Base-by-base conservation (phyloP, 2,888 invertebrate genomes). In the Leptinotarsa tumamoca region DNA sequence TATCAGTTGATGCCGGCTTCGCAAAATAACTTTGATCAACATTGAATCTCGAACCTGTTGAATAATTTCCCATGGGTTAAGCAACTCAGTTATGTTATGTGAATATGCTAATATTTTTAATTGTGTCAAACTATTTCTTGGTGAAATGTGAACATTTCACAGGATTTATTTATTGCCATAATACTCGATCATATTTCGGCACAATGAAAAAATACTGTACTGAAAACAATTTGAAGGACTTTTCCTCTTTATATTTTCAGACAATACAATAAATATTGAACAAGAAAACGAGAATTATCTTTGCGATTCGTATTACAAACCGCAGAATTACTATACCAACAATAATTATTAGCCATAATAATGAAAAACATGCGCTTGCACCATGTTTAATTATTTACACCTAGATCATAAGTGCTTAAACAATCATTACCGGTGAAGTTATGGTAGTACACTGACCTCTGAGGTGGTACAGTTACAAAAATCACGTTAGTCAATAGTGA, bases 331-430 rank as follows among this genome's bases (percentile, higher is more conserved):
- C 10, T 43, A 43, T 43, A n/a, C 13, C 18, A n/a, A 58, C n/a
- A 63, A 33, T n/a, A 14, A 33, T 33, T 63, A 63, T 63, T 63
- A 10, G 63, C 43, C 5, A 63, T 63, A 10, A 63, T 33, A 43
- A 63, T 63, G 33, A 43, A 33, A 33, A 63, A n/a, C 63, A 43
- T 43, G 2, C 10, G 33, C 43, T 63, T 63, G 63, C 63, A 17
- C 43, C 27, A 63, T 63, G n/a, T 58, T 4, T 43, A 63, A 63
- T 43, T 43, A 63, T 63, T 63, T 63, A 63, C 63, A 63, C 63
- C 43, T 63, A 63, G 17, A 63, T 17, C n/a, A n/a, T 63, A 63
- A 63, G 17, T 63, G 63, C 43, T 63, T 63, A 10, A 33, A 43
- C 63, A 63, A 63, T n/a, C 63, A 63, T 33, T 63, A 33, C n/a